Conservation (phyloP, 2,888 invertebrate genomes). For the Dolichomitus sp. region DNA sequence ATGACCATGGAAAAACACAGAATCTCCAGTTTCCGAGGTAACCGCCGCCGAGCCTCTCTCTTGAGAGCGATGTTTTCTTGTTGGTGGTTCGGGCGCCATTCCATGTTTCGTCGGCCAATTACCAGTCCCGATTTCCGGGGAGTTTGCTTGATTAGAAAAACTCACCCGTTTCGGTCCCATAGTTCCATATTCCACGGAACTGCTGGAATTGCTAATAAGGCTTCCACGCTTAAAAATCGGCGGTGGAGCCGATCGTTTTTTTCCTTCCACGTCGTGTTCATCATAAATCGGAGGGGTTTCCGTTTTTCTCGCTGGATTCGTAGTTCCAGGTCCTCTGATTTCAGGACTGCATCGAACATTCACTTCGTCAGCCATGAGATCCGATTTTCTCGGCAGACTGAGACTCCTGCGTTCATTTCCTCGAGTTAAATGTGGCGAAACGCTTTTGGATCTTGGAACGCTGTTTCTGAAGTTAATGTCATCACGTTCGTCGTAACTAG, state of each 20-base stretch:
- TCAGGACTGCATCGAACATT: slow-evolving; percentile 37
- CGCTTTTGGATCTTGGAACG: slow-evolving; percentile 85
- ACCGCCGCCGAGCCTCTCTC: slow-evolving; percentile 72
- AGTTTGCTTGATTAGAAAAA: slow-evolving; percentile 84
- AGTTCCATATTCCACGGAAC: slow-evolving; percentile 82
- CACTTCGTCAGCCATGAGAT: slow-evolving; percentile 53
- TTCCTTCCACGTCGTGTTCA: slow-evolving; percentile 66
- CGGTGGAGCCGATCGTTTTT: slow-evolving; percentile 69
- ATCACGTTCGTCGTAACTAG: slow-evolving; percentile 48
- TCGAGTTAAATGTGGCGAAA: slow-evolving; percentile 85
- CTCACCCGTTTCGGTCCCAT: slow-evolving; percentile 87
- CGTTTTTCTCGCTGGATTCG: slow-evolving; percentile 58
- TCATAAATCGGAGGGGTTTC: slow-evolving; percentile 73
- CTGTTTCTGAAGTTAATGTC: slow-evolving; percentile 45
- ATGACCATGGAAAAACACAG: slow-evolving; percentile 69
- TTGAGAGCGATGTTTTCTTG: slow-evolving; percentile 77
- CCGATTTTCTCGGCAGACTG: slow-evolving; percentile 78
- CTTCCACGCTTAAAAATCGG: slow-evolving; percentile 88
- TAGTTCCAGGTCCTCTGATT: background rate
- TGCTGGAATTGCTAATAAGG: slow-evolving; percentile 82
- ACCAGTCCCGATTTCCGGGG: slow-evolving; percentile 72
- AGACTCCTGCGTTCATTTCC: slow-evolving; percentile 84
- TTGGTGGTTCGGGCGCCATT: slow-evolving; percentile 82
- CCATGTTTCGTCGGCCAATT: slow-evolving; percentile 87
- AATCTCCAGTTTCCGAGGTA: slow-evolving; percentile 71